Evolutionary conservation across 2,888 invertebrate genomes (phyloP).

Genomic region (Phlogophora meticulosa): DNA sequence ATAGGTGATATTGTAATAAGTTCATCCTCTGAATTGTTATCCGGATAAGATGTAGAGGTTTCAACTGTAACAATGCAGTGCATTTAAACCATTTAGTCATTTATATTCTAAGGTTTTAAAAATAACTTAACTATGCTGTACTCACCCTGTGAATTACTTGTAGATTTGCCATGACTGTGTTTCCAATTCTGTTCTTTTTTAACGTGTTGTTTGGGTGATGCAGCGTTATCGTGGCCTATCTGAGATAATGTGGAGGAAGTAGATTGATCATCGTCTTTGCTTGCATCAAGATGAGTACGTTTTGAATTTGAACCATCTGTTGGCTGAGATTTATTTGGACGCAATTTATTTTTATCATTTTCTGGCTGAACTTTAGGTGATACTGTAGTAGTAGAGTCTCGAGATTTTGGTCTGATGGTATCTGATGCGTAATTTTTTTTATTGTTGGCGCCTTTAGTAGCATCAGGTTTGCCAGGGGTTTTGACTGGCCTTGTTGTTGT

Average conservation of each 20-base stretch:
- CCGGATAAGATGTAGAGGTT: neutral
- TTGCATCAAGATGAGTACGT: neutral
- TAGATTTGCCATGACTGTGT: neutral
- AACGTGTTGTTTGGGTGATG: neutral
- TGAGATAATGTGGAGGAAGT: neutral
- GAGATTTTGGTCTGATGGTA: too few relatives aligned
- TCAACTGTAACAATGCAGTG: constrained; percentile 26
- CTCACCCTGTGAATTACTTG: constrained; percentile 26
- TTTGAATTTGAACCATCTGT: neutral
- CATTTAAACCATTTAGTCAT: neutral
- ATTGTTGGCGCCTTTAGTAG: neutral
- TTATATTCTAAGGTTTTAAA: too few relatives aligned
- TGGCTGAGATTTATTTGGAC: neutral
- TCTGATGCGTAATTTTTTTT: constrained; percentile 4
- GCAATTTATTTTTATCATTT: neutral
- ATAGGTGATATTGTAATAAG: constrained; percentile 58
- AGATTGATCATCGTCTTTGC: neutral
- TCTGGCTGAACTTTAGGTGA: neutral
- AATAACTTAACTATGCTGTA: neutral
- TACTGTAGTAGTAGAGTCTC: constrained; percentile 13
- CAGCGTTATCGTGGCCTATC: neutral
- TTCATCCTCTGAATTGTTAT: constrained; percentile 17
- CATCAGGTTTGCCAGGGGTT: neutral
- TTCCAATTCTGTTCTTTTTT: neutral
- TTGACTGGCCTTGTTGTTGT: constrained; percentile 1